Evolutionary conservation across 2,888 invertebrate genomes (phyloP), one percentile per base, ranked within the genome.

Genomic region (Tethea ocularis): DNA sequence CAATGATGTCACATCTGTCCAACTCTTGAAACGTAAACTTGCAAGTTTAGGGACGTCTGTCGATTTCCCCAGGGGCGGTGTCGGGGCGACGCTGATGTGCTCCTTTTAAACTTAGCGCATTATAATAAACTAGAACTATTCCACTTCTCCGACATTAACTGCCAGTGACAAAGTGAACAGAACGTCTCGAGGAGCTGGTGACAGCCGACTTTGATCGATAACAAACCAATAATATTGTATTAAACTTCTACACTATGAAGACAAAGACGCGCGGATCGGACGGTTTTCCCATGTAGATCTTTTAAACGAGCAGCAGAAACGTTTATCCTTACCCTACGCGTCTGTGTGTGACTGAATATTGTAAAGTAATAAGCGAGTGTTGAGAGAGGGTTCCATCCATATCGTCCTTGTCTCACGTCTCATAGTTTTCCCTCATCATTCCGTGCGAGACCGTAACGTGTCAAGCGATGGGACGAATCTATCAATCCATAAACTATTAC

Each of bases 1-100:
- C 46, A n/a, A n/a, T 38, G 36, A 38, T 2, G 15, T 15, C 15
- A 38, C 52, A 33, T 54, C 33, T 54, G 54, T 54, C 54, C 54
- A 53, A 24, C 29, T 6, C 29, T 29, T 26, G 29, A 20, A 13
- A 26, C 20, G 41, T 46, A 17, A 46, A 46, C 46, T 46, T 46
- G 33, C 53, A 29, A 53, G 53, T 26, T 29, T 10, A 20, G 38
- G 22, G 54, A 54, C 20, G 54, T 24, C 76, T 75, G 77, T 77
- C 78, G 71, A 76, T 76, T 72, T 75, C 75, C 77, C 67, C 61
- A 59, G 69, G 57, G 56, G 52, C 56, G 61, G 41, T 8, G 38
- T 3, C 33, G 33, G 33, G 13, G 33, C 11, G 63, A 56, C 51
- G 73, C 56, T 61, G 63, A 59, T 52, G 33, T 20, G 33, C 33